Percentiles rank a stretch among this genome's conserved stretches.
Evolutionary conservation across 2,113 vertebrate genomes (phyloP).

Genomic region (Psammodynastes pulverulentus): DNA sequence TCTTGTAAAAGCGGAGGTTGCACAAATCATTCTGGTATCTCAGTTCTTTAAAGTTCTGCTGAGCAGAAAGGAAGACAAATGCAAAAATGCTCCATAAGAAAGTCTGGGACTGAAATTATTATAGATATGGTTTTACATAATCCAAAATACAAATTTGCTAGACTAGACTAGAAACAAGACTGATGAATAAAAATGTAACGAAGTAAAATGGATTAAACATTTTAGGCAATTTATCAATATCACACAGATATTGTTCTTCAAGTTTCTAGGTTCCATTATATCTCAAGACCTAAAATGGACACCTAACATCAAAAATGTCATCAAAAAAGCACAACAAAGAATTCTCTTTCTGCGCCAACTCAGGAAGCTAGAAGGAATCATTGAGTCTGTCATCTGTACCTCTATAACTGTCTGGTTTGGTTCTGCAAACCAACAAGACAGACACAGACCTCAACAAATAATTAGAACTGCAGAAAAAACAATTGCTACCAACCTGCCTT

Average conservation of each 20-base stretch:
- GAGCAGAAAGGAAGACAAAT: conserved; percentile 55
- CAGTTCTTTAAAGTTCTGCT: conserved; percentile 89
- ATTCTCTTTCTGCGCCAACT: too few relatives aligned
- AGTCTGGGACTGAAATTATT: background rate
- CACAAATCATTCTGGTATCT: conserved; percentile 88
- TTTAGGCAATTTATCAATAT: background rate
- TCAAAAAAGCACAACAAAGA: too few relatives aligned
- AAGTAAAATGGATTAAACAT: background rate
- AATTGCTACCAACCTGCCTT: too few relatives aligned
- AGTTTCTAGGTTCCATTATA: too few relatives aligned
- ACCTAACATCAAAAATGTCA: too few relatives aligned
- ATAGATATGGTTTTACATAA: background rate
- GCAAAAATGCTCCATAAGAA: conserved; percentile 3
- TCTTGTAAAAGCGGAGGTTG: conserved; percentile 96
- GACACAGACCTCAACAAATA: too few relatives aligned
- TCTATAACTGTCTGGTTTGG: too few relatives aligned
- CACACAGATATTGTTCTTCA: background rate
- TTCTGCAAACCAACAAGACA: too few relatives aligned
- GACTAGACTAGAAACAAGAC: background rate
- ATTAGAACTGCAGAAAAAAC: too few relatives aligned
- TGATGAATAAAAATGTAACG: background rate
- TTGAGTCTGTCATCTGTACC: too few relatives aligned
- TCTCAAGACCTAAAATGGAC: too few relatives aligned
- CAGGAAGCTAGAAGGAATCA: too few relatives aligned
- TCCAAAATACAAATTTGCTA: background rate